Evolutionary conservation across 2,113 vertebrate genomes (phyloP), one percentile per base, ranked within the genome.

Genomic region (Mixornis gularis): DNA sequence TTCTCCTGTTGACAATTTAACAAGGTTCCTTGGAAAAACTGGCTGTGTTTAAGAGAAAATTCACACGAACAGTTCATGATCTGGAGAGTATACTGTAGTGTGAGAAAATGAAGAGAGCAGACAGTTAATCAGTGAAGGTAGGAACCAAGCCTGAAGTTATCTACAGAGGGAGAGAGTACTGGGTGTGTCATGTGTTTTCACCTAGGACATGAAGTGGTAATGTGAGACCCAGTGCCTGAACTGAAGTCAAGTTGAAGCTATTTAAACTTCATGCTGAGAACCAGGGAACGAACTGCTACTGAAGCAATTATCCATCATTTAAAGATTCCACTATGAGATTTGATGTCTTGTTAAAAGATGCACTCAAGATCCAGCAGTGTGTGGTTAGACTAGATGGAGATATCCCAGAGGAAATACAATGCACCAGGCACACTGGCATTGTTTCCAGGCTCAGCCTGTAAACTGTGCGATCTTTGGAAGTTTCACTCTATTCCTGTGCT

Each of bases 1-100:
- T 84, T 92, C 74, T 59, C 38, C 89, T 26, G 80, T 72, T 96
- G 89, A 95, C 80, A 95, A 76, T 95, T 93, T 93, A 95, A 94
- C 87, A 91, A 93, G 74, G 20, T 91, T 92, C 59, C 79, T 87
- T 85, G 85, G 78, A 66, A 94, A 79, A 95, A 85, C 78, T 85
- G 73, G 24, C 73, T 69, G 55, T 60, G 32, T 72, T 94, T 89
- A 71, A 69, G 72, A 88, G 65, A 73, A 91, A 60, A 70, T 72
- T 79, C 59, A 82, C 59, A 69, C 17, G 68, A 89, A 79, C 1
- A 0, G 36, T 92, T 90, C 19, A 40, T 36, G 65, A 49, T 87
- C 38, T 90, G 58, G 41, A 76, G 69, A 85, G 69, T 55, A 41
- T 41, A 44, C 36, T 83, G 17, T 29, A 53, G 53, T 3, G 5